Conservation (phyloP, 2,888 invertebrate species). For the Cetonia aurata region DNA sequence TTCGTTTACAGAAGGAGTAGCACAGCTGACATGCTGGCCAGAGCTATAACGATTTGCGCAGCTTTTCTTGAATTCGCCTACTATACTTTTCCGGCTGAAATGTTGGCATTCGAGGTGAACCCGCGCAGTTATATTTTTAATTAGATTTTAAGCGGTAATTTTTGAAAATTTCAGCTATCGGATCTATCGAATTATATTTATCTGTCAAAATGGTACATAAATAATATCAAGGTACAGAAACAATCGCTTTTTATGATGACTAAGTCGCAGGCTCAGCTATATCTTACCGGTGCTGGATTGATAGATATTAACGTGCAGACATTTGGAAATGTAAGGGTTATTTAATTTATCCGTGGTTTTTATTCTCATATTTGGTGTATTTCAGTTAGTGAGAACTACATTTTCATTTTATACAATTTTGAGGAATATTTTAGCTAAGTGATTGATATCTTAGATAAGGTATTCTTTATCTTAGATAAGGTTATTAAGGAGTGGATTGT, state of each 20-base stretch:
- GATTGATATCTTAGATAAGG: background rate
- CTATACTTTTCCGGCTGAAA: background rate
- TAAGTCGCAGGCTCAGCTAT: background rate
- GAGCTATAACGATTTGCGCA: too few relatives aligned
- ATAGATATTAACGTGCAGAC: background rate
- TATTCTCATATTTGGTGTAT: too few relatives aligned
- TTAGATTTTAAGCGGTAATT: too few relatives aligned
- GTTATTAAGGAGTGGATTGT: too few relatives aligned
- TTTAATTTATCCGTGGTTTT: too few relatives aligned
- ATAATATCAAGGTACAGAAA: background rate
- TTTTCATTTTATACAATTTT: background rate
- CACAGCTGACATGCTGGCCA: too few relatives aligned
- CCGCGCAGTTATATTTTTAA: background rate
- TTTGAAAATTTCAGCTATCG: background rate
- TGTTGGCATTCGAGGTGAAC: background rate
- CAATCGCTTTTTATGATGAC: background rate
- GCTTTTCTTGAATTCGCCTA: too few relatives aligned
- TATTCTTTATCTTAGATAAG: too few relatives aligned
- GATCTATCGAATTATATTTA: background rate
- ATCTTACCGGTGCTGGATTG: background rate
- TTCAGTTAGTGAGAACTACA: too few relatives aligned
- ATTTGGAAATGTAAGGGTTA: background rate
- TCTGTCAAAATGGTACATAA: background rate
- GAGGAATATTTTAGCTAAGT: background rate
- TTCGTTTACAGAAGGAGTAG: background rate